Conservation (phyloP, 2,113 vertebrate species). For the Saguinus imperator region DNA sequence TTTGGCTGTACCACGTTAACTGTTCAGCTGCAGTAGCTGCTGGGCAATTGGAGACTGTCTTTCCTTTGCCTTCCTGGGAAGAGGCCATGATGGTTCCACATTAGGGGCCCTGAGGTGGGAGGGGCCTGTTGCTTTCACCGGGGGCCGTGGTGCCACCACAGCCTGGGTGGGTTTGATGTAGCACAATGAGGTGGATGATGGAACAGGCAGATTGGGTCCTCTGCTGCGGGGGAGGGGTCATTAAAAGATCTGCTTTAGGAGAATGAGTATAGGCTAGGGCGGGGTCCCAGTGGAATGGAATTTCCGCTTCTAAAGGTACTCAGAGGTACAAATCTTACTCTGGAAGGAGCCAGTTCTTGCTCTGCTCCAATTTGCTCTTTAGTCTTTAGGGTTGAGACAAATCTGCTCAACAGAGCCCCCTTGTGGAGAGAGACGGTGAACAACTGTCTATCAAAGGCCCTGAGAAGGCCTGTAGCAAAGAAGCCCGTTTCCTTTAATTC, state of each 20-base stretch:
- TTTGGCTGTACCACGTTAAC: background rate
- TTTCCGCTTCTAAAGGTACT: background rate
- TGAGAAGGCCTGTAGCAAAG: constrained; percentile 27
- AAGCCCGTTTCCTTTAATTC: background rate
- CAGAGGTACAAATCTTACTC: background rate
- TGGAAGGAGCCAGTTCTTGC: background rate
- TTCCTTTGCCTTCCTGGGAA: background rate
- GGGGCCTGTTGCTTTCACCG: background rate
- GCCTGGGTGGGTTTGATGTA: background rate
- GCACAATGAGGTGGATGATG: background rate
- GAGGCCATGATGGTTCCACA: background rate
- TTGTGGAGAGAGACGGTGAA: background rate
- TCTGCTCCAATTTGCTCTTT: background rate
- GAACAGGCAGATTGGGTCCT: background rate
- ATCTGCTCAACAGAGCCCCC: background rate
- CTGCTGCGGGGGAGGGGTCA: background rate
- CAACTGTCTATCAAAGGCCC: background rate
- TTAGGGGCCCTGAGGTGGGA: background rate
- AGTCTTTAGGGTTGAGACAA: background rate
- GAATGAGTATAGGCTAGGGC: background rate
- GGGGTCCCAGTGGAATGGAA: background rate
- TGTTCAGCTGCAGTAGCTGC: background rate
- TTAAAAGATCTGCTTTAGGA: background rate
- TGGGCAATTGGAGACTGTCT: background rate
- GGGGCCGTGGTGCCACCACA: background rate